These are phyloP conservation scores for Drosophila recens DNA, from an alignment of 2,888 invertebrate species.

Conservation along the genomic window DNA sequence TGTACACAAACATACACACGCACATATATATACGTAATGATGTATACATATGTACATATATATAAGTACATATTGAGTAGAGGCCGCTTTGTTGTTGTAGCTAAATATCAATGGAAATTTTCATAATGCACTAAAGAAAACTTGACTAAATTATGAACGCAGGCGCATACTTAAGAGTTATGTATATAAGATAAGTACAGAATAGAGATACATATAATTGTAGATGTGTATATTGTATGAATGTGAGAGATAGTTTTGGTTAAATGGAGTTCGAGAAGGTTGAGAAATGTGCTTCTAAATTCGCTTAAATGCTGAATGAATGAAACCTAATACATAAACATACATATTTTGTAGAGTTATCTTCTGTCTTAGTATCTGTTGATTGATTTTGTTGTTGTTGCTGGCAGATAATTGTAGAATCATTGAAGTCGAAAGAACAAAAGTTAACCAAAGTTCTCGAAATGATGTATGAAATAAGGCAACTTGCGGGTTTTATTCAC, in stretches of 20 bases:
- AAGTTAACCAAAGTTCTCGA: constrained; percentile 95
- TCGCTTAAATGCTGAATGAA: constrained; percentile 64
- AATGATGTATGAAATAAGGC: constrained; percentile 98
- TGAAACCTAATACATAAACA: constrained; percentile 55
- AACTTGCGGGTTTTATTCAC: constrained; percentile 96
- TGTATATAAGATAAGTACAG: constrained; percentile 1
- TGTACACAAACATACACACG: constrained; percentile 57
- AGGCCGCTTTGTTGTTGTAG: constrained; percentile 43
- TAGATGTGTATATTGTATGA: constrained; percentile 12
- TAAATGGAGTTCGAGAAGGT: constrained; percentile 7
- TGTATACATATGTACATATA: constrained; percentile 30
- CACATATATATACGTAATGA: constrained; percentile 34
- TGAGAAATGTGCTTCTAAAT: constrained; percentile 32
- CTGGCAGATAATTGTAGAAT: constrained; percentile 53
- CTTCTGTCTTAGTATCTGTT: constrained; percentile 29
- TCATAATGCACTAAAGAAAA: constrained; percentile 64
- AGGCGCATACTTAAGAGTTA: constrained; percentile 38
- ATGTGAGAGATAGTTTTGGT: constrained; percentile 17
- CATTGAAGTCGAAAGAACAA: constrained; percentile 1
- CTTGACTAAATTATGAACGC: constrained; percentile 71
- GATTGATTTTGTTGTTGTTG: constrained; percentile 24
- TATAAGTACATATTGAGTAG: constrained; percentile 25
- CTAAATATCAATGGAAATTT: constrained; percentile 60
- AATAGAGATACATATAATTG: constrained; percentile 7
- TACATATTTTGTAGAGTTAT: constrained; percentile 28